A percentile compares a stretch with the other conserved stretches of the same genome.
Evolutionary conservation across 1,140 invertebrate species (phyloP).

Genomic region (Cecropterus lyciades): DNA sequence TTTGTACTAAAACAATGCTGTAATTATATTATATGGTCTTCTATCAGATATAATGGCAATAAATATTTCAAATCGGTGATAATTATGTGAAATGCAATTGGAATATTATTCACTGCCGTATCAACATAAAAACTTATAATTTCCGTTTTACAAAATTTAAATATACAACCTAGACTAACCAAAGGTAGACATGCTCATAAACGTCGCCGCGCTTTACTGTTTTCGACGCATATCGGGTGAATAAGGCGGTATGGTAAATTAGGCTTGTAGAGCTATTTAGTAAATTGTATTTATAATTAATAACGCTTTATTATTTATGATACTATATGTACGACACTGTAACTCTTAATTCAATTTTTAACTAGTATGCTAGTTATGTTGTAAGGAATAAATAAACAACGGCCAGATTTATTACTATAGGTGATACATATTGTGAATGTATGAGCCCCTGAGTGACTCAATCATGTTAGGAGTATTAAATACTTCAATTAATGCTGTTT

Average conservation of each 20-base stretch:
- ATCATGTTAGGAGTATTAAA: constrained; percentile 11
- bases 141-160: constrained; percentile 3
- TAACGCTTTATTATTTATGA: constrained; percentile 22
- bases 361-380: constrained; percentile 29
- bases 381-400: constrained; percentile 17
- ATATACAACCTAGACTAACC: constrained; percentile 18
- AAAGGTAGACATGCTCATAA: constrained; percentile 26
- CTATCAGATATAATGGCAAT: background rate
- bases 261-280: constrained; percentile 16
- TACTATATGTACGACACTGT: constrained; percentile 3
- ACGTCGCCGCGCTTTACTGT: background rate
- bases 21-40: constrained; percentile 6
- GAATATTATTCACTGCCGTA: background rate
- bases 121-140: constrained; percentile 3
- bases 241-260: constrained; percentile 12
- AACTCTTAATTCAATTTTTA: constrained; percentile 9
- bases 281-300: constrained; percentile 25
- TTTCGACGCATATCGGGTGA: background rate
- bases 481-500: constrained; percentile 17
- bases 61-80: constrained; percentile 11
- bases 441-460: background rate
- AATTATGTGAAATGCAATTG: constrained; percentile 8
- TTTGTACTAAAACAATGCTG: constrained; percentile 12
- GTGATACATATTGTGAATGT: background rate
- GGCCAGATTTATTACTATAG: constrained; percentile 10